phyloP scores from a whole-genome alignment of 2,888 invertebrate genomes.

The Pyralis farinalis region DNA sequence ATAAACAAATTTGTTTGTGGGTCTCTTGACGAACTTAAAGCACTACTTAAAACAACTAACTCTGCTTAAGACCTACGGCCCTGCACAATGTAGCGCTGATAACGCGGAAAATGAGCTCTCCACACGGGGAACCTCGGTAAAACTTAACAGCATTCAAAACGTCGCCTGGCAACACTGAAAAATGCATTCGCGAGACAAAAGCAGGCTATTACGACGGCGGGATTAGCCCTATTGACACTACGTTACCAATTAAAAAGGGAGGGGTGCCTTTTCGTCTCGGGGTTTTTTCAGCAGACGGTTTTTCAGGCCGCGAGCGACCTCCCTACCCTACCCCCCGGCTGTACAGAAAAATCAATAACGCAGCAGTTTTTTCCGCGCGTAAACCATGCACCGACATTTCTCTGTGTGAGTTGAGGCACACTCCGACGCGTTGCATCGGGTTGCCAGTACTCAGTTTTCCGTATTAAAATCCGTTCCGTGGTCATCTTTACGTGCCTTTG shows the following conservation, averaged over 20 bases:
- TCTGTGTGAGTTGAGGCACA: slow-evolving; percentile 56
- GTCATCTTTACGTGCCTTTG: slow-evolving; percentile 46
- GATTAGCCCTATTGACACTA: slow-evolving; percentile 81
- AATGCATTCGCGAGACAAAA: slow-evolving; percentile 76
- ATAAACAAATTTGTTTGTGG: too few relatives aligned
- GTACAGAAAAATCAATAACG: slow-evolving; percentile 82
- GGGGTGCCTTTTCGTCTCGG: slow-evolving; percentile 80
- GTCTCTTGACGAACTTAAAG: too few relatives aligned
- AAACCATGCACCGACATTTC: slow-evolving; percentile 77
- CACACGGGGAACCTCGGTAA: background rate
- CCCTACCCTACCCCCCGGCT: slow-evolving; percentile 52
- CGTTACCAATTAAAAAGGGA: slow-evolving; percentile 81
- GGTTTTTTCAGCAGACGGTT: slow-evolving; percentile 79
- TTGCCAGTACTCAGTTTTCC: slow-evolving; percentile 62
- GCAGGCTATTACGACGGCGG: slow-evolving; percentile 70
- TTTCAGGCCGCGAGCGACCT: slow-evolving; percentile 76
- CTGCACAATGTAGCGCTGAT: background rate
- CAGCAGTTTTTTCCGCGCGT: slow-evolving; percentile 82
- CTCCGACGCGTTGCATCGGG: slow-evolving; percentile 49
- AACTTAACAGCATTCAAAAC: slow-evolving; percentile 24
- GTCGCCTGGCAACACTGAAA: slow-evolving; percentile 68
- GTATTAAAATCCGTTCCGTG: slow-evolving; percentile 58
- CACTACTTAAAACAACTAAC: background rate
- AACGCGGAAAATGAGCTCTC: too few relatives aligned
- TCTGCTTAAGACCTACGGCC: background rate